These are phyloP conservation scores for Pachymerium ferrugineum DNA, from an alignment of 2,888 invertebrate genomes.

Conservation along the genomic window DNA sequence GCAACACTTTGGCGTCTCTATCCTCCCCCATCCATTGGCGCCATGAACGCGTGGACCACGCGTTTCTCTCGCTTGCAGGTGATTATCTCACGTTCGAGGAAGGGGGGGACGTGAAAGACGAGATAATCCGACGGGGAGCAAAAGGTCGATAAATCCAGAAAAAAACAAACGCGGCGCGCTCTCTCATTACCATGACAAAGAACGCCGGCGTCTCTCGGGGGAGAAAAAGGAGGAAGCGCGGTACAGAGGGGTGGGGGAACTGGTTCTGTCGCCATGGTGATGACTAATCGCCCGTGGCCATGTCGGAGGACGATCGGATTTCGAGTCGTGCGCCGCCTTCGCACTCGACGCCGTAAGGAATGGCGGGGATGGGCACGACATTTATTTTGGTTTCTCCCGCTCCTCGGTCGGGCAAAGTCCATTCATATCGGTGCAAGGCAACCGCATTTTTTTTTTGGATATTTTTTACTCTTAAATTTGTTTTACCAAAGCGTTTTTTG, in stretches of 20 bases:
- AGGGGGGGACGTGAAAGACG: conserved; percentile 11
- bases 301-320: conserved; percentile 17
- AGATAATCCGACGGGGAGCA: conserved; percentile 8
- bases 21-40: neutral
- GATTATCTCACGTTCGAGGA: conserved; percentile 18
- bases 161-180: neutral
- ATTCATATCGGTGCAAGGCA: neutral
- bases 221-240: neutral
- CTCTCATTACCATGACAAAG: conserved; percentile 18
- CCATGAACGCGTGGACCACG: neutral
- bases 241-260: neutral
- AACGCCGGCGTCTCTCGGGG: conserved; percentile 2
- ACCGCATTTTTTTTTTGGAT: neutral
- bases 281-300: conserved; percentile 16
- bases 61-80: neutral
- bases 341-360: conserved; percentile 3
- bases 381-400: neutral
- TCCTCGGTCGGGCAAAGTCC: neutral
- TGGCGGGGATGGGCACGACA: conserved; percentile 6
- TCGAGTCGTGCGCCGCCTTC: conserved; percentile 2
- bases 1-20: neutral
- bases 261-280: neutral
- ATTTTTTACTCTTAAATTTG: neutral
- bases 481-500: too few species aligned
- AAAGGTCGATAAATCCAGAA: conserved; percentile 13